phyloP scores from a whole-genome alignment of 2,888 invertebrate genomes.

The Drosophila hamatofila region DNA sequence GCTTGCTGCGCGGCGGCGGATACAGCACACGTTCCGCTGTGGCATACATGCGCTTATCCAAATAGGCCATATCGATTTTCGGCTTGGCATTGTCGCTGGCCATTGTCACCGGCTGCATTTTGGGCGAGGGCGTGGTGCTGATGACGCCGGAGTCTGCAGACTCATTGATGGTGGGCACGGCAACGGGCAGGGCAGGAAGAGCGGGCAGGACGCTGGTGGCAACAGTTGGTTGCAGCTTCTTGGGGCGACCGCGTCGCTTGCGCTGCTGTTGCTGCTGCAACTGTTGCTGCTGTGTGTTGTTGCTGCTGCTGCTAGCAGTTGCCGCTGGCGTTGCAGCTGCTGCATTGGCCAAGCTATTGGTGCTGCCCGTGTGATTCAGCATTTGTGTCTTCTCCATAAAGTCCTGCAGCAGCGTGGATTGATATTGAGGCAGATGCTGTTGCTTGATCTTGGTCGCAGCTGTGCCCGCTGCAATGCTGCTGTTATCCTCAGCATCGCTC shows the following conservation, averaged over 20 bases:
- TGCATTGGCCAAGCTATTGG: conserved; percentile 82
- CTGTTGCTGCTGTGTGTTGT: conserved; percentile 10
- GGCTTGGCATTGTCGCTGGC: conserved; percentile 70
- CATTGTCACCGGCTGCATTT: conserved; percentile 86
- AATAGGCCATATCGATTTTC: conserved; percentile 85
- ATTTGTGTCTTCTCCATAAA: conserved; percentile 93
- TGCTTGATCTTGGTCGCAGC: conserved; percentile 81
- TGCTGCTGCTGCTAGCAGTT: conserved; percentile 18
- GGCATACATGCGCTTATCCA: conserved; percentile 89
- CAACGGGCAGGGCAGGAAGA: not conserved
- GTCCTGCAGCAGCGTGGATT: conserved; percentile 91
- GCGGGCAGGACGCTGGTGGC: conserved; percentile 11
- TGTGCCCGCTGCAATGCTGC: conserved; percentile 32
- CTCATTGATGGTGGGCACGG: conserved; percentile 85
- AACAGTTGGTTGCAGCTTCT: conserved; percentile 63
- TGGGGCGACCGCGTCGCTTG: conserved; percentile 84
- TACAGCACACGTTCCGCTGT: conserved; percentile 92
- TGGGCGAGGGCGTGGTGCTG: conserved; percentile 89
- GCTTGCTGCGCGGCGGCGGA: conserved; percentile 91
- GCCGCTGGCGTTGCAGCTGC: conserved; percentile 55
- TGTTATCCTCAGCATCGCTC: conserved; percentile 89
- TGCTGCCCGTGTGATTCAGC: conserved; percentile 85
- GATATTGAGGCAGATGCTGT: conserved; percentile 87
- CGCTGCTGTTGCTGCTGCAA: conserved; percentile 59
- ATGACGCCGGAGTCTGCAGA: conserved; percentile 94